Evolutionary conservation across 1,140 invertebrate genomes (phyloP).

Genomic region (Berghia stephanieae): DNA sequence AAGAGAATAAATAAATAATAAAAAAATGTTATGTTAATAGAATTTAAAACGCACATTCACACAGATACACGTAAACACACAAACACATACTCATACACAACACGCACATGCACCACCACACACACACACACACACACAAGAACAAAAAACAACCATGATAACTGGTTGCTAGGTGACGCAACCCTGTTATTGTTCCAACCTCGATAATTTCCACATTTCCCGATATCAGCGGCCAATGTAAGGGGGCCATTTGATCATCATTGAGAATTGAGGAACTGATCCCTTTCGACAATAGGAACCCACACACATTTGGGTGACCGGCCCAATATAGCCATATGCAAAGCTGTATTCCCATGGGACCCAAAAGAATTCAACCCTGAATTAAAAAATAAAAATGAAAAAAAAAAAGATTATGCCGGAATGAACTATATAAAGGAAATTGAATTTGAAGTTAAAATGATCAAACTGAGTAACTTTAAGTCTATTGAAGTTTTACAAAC

Average conservation of each 20-base stretch:
- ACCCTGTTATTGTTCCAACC: constrained; percentile 41
- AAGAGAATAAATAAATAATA: too few species aligned
- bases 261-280: constrained; percentile 79
- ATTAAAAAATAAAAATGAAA: constrained; percentile 54
- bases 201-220: constrained; percentile 77
- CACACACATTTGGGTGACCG: constrained; percentile 77
- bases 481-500: not conserved
- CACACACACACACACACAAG: too few species aligned
- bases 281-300: constrained; percentile 78
- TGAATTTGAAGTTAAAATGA: too few species aligned
- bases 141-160: too few species aligned
- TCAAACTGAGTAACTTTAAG: not conserved
- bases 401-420: not conserved
- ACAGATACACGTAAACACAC: too few species aligned
- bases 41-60: not conserved
- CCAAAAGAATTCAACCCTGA: constrained; percentile 81
- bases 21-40: not conserved
- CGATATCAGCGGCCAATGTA: constrained; percentile 81
- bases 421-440: too few species aligned
- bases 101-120: too few species aligned
- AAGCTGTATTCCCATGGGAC: constrained; percentile 80
- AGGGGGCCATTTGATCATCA: constrained; percentile 78
- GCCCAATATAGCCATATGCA: constrained; percentile 83
- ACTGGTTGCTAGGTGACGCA: not conserved
- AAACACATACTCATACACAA: too few species aligned